These are phyloP conservation scores for Osmerus eperlanus DNA, from an alignment of 2,113 vertebrate genomes.

Conservation along the genomic window DNA sequence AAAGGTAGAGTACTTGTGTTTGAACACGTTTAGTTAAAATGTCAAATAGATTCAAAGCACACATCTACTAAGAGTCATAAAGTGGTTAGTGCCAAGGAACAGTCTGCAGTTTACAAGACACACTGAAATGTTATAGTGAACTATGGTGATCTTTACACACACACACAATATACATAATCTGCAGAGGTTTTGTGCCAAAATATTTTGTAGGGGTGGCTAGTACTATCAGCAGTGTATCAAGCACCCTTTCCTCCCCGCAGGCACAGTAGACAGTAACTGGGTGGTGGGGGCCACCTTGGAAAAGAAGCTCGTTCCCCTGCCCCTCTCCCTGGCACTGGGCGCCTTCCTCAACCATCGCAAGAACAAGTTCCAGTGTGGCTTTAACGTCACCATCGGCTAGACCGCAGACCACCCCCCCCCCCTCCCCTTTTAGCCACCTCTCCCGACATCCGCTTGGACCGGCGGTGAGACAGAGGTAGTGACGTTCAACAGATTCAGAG, in stretches of 20 bases:
- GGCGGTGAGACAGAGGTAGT: conserved; percentile 51
- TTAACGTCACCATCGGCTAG: conserved; percentile 86
- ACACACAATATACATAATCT: neutral
- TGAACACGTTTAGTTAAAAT: neutral
- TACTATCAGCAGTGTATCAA: neutral
- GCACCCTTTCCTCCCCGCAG: conserved; percentile 46
- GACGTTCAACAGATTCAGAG: conserved; percentile 62
- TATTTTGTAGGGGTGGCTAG: no score
- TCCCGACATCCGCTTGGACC: conserved; percentile 51
- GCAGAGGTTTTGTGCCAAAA: neutral
- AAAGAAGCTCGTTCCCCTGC: conserved; percentile 86
- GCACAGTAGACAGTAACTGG: conserved; percentile 88
- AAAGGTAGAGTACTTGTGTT: conserved; percentile 73
- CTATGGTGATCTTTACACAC: neutral
- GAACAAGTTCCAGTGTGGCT: conserved; percentile 91
- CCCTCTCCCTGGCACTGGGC: conserved; percentile 83
- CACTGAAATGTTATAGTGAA: no score
- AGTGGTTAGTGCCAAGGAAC: no score
- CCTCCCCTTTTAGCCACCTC: conserved; percentile 27
- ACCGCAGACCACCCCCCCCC: conserved; percentile 15
- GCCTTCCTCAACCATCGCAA: conserved; percentile 91
- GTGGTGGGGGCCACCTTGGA: conserved; percentile 85
- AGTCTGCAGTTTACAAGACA: no score
- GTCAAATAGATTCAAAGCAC: neutral
- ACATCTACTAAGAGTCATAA: no score